Evolutionary conservation across 37 sponge, comb jelly and placozoan genomes (phyloP).

Genomic region (Diacarnus erythraeanus): DNA sequence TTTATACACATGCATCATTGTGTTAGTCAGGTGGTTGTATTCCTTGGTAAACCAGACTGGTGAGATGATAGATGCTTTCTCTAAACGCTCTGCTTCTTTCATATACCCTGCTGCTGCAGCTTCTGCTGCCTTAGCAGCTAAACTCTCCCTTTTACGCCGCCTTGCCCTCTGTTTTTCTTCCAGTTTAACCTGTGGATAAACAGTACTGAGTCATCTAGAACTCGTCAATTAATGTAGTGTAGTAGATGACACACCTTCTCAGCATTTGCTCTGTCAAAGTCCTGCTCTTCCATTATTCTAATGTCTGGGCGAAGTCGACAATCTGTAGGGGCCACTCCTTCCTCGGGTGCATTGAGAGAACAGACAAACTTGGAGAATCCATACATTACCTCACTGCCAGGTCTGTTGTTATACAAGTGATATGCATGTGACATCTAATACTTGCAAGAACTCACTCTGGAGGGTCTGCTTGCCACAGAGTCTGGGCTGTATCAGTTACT

Average conservation of each 20-base stretch:
- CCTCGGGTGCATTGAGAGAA: constrained; percentile 87
- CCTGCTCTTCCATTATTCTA: constrained; percentile 81
- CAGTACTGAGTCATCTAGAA: not conserved
- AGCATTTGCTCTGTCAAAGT: constrained; percentile 80
- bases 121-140: constrained; percentile 62
- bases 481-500: constrained; percentile 30
- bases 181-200: constrained; percentile 48
- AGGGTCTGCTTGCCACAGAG: constrained; percentile 40
- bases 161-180: constrained; percentile 95
- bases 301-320: constrained; percentile 90
- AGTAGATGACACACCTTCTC: constrained; percentile 57
- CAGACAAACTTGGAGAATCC: constrained; percentile 74
- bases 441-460: constrained; percentile 66
- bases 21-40: constrained; percentile 68
- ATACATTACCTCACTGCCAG: constrained; percentile 81
- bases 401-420: constrained; percentile 22
- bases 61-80: constrained; percentile 62
- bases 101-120: constrained; percentile 68
- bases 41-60: constrained; percentile 88
- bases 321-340: constrained; percentile 91
- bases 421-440: no score
- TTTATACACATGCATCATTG: constrained; percentile 78
- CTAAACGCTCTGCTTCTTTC: constrained; percentile 57
- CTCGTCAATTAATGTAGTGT: no score
- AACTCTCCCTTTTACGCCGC: constrained; percentile 85